Percentiles rank a stretch among this genome's conserved stretches.
Conservation (phyloP, 2,797 vertebrate genomes). For the Enteromius treurensis region DNA sequence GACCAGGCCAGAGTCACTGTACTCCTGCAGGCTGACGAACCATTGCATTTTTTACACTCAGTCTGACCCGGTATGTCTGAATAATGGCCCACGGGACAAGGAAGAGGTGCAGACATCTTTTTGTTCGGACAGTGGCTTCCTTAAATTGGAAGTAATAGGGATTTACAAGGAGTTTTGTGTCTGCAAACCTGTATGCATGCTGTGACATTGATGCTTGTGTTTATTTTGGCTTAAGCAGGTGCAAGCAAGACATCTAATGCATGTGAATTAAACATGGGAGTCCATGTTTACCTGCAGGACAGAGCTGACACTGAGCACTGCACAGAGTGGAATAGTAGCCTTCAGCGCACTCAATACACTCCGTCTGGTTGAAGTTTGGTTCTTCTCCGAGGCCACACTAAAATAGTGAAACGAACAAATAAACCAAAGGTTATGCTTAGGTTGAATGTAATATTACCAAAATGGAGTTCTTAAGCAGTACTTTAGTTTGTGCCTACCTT, state of each 20-base stretch:
- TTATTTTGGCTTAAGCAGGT: conserved; percentile 33
- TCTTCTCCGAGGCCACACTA: conserved; percentile 78
- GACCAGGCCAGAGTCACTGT: conserved; percentile 61
- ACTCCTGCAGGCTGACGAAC: conserved; percentile 65
- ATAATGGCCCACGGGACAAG: conserved; percentile 71
- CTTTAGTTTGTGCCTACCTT: conserved; percentile 69
- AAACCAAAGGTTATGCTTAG: not conserved
- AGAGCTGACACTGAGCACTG: conserved; percentile 72
- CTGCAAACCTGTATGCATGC: not conserved
- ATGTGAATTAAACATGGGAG: conserved; percentile 58
- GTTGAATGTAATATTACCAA: not conserved
- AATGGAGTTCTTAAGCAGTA: not conserved
- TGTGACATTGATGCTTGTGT: conserved; percentile 35
- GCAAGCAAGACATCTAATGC: conserved; percentile 53
- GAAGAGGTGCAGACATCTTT: conserved; percentile 71
- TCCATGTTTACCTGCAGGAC: conserved; percentile 78
- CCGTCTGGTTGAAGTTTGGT: conserved; percentile 69
- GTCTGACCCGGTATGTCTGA: conserved; percentile 70
- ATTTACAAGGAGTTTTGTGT: not conserved
- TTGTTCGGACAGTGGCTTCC: conserved; percentile 78
- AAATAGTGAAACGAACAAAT: conserved; percentile 35
- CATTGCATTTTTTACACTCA: conserved; percentile 73
- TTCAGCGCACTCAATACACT: conserved; percentile 71
- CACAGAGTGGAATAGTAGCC: conserved; percentile 75
- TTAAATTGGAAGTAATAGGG: conserved; percentile 52